phyloP scores from a whole-genome alignment of 2,113 vertebrate genomes.

The Piliocolobus tephrosceles region DNA sequence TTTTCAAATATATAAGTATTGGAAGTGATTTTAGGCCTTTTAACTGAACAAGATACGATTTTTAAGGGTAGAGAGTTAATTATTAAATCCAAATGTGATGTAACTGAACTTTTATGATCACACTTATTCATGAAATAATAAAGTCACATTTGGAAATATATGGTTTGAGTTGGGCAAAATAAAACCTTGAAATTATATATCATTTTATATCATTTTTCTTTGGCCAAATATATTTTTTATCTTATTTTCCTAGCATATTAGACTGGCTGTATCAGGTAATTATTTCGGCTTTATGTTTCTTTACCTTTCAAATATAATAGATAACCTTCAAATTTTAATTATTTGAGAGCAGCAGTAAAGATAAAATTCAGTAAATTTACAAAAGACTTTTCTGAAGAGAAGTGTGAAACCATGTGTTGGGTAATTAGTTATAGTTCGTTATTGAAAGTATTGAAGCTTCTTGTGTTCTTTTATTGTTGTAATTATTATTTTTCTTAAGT shows the following conservation, averaged over 20 bases:
- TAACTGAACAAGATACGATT: background rate
- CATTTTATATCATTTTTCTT: background rate
- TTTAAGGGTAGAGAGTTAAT: background rate
- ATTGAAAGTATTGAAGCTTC: background rate
- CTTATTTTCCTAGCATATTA: background rate
- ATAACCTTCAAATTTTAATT: background rate
- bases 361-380: slow-evolving; percentile 28
- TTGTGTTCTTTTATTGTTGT: background rate
- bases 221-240: background rate
- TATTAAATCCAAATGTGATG: background rate
- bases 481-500: background rate
- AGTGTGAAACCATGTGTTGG: background rate
- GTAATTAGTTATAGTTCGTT: background rate
- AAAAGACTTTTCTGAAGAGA: slow-evolving; percentile 27
- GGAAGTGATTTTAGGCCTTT: background rate
- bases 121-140: background rate
- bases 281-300: background rate
- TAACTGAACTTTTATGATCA: background rate
- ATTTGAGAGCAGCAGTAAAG: slow-evolving; percentile 22
- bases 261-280: background rate
- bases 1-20: background rate
- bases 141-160: background rate
- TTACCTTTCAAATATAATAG: background rate
- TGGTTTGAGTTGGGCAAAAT: background rate
- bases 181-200: background rate